Percentiles rank a stretch among this genome's conserved stretches.
phyloP scores from a whole-genome alignment of 2,888 invertebrate genomes.

The Eupeodes latifasciatus region DNA sequence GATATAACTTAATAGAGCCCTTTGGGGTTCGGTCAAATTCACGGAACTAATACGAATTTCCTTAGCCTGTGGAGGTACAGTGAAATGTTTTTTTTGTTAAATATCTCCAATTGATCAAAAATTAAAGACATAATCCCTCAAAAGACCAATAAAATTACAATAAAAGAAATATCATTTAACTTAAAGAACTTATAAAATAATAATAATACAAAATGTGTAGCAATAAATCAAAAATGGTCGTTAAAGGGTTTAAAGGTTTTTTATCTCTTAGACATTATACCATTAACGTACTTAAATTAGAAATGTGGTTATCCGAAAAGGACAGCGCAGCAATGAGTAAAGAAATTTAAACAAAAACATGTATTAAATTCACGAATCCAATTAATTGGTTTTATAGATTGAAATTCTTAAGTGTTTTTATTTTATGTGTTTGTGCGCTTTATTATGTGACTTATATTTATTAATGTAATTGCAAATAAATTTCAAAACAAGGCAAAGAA shows the following conservation, averaged over 20 bases:
- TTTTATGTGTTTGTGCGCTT: constrained; percentile 29
- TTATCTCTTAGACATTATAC: constrained; percentile 31
- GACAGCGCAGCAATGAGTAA: constrained; percentile 67
- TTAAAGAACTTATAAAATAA: constrained; percentile 34
- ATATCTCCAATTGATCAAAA: not conserved
- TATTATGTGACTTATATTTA: constrained; percentile 54
- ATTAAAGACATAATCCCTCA: constrained; percentile 32
- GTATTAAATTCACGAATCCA: constrained; percentile 36
- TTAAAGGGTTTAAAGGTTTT: constrained; percentile 57
- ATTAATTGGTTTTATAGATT: constrained; percentile 33
- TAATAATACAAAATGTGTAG: constrained; percentile 10
- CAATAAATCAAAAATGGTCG: constrained; percentile 50
- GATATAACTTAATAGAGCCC: constrained; percentile 96
- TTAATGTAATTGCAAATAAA: constrained; percentile 63
- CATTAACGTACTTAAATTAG: constrained; percentile 63
- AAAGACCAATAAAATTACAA: constrained; percentile 54
- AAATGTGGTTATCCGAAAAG: constrained; percentile 41
- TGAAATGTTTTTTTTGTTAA: not conserved
- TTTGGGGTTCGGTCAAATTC: constrained; percentile 93
- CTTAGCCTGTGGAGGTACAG: constrained; percentile 81
- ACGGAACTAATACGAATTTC: constrained; percentile 91
- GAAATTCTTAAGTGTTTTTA: constrained; percentile 43
- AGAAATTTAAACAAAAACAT: constrained; percentile 54
- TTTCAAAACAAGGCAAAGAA: constrained; percentile 68
- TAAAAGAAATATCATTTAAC: not conserved